Conservation (phyloP, 2,113 vertebrate genomes). For the Hystrix brachyura region DNA sequence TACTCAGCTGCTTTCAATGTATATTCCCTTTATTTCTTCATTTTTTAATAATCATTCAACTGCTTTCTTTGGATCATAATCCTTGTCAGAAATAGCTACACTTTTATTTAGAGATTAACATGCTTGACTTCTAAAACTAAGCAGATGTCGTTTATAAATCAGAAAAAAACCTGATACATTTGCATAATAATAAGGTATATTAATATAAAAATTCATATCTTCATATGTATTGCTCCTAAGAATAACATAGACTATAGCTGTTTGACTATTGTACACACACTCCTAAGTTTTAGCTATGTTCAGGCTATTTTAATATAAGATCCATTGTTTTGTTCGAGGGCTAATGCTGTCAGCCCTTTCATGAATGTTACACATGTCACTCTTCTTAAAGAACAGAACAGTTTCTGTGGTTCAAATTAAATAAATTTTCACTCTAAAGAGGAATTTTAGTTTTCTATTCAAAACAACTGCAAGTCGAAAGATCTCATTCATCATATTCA, state of each 20-base stretch:
- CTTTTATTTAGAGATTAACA: constrained; percentile 39
- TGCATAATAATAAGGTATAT: not conserved
- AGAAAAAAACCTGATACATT: constrained; percentile 13
- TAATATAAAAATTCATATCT: not conserved
- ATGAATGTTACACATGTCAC: constrained; percentile 57
- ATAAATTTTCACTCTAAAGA: constrained; percentile 80
- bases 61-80: not conserved
- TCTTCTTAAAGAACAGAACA: constrained; percentile 72
- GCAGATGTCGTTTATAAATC: constrained; percentile 59
- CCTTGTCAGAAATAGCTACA: constrained; percentile 31
- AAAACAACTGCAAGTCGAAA: constrained; percentile 82
- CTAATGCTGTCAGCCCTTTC: not conserved
- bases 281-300: constrained; percentile 51
- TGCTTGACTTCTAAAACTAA: constrained; percentile 67
- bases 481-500: constrained; percentile 73
- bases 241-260: not conserved
- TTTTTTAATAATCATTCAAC: constrained; percentile 30
- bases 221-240: not conserved
- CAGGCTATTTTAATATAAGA: not conserved
- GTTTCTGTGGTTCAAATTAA: constrained; percentile 76
- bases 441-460: constrained; percentile 85
- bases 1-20: not conserved
- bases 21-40: not conserved
- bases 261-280: constrained; percentile 35
- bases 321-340: constrained; percentile 67